These are phyloP conservation scores for Drosophila multiciliata DNA, from an alignment of 2,888 invertebrate genomes.

Conservation along the genomic window DNA sequence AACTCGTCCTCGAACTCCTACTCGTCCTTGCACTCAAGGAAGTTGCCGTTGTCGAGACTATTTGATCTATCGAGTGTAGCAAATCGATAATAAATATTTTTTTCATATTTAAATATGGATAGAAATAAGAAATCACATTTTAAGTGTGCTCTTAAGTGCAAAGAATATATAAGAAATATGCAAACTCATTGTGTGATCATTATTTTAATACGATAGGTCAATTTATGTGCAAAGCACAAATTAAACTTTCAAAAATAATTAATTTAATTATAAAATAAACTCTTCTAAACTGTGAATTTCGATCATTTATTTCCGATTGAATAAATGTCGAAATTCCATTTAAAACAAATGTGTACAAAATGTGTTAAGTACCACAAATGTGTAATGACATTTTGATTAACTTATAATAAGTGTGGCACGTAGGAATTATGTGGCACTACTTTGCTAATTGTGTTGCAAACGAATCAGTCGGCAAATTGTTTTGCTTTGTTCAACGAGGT, in stretches of 20 bases:
- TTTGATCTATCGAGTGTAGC: slow-evolving; percentile 4
- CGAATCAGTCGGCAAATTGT: slow-evolving; percentile 46
- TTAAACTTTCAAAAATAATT: background rate
- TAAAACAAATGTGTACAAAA: slow-evolving; percentile 8
- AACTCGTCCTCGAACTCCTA: background rate
- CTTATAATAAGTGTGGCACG: slow-evolving; percentile 31
- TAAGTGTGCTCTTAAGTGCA: background rate
- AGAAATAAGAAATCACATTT: background rate
- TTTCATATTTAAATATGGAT: background rate
- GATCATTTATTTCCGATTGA: slow-evolving; percentile 2
- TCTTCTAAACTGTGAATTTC: background rate
- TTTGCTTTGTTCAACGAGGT: slow-evolving; percentile 5
- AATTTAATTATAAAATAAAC: background rate
- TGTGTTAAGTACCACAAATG: background rate
- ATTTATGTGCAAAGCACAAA: background rate
- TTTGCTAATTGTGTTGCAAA: slow-evolving; percentile 55
- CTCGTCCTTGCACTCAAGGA: background rate
- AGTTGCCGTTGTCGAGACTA: slow-evolving; percentile 2
- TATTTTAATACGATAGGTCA: background rate
- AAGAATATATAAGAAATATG: background rate
- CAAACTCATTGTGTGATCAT: background rate
- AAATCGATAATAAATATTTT: slow-evolving; percentile 33
- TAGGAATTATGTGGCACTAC: slow-evolving; percentile 28
- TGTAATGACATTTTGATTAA: slow-evolving; percentile 36
- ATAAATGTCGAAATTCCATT: slow-evolving; percentile 7